Conservation (phyloP, 1,140 invertebrate genomes). For the Drosophila lacertosa region DNA sequence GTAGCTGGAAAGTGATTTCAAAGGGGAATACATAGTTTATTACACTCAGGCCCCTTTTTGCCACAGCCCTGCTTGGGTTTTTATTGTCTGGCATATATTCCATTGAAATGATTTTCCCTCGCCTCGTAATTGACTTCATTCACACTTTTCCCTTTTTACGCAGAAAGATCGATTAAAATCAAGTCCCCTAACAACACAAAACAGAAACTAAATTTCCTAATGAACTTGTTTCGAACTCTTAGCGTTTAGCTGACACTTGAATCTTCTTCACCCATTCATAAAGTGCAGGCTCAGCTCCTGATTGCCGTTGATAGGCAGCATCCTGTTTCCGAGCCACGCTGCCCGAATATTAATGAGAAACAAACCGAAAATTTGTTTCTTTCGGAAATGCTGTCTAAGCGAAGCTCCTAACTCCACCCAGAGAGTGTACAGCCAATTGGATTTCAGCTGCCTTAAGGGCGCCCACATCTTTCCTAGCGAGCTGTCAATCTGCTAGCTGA, state of each 20-base stretch:
- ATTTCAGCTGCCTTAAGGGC: slow-evolving; percentile 27
- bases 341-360: slow-evolving; percentile 59
- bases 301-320: slow-evolving; percentile 76
- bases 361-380: too few species aligned
- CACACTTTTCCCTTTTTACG: slow-evolving; percentile 66
- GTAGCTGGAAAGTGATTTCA: background rate
- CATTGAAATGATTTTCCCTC: slow-evolving; percentile 46
- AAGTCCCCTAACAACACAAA: slow-evolving; percentile 28
- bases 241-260: slow-evolving; percentile 43
- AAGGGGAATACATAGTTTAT: background rate
- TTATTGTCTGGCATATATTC: slow-evolving; percentile 34
- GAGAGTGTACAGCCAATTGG: slow-evolving; percentile 11
- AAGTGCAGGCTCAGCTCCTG: slow-evolving; percentile 38
- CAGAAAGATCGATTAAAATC: slow-evolving; percentile 68
- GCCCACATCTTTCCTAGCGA: slow-evolving; percentile 56
- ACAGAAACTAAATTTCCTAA: slow-evolving; percentile 47
- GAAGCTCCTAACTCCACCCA: background rate
- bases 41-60: background rate
- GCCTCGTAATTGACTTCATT: slow-evolving; percentile 67
- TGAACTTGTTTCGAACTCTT: slow-evolving; percentile 64
- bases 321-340: slow-evolving; percentile 73
- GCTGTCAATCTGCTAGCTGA: slow-evolving; percentile 47
- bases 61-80: slow-evolving; percentile 15
- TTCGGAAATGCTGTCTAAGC: slow-evolving; percentile 49
- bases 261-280: slow-evolving; percentile 59